Evolutionary conservation across 2,113 vertebrate species (phyloP), one percentile per base, ranked within the genome.

Genomic region (Tiliqua scincoides): DNA sequence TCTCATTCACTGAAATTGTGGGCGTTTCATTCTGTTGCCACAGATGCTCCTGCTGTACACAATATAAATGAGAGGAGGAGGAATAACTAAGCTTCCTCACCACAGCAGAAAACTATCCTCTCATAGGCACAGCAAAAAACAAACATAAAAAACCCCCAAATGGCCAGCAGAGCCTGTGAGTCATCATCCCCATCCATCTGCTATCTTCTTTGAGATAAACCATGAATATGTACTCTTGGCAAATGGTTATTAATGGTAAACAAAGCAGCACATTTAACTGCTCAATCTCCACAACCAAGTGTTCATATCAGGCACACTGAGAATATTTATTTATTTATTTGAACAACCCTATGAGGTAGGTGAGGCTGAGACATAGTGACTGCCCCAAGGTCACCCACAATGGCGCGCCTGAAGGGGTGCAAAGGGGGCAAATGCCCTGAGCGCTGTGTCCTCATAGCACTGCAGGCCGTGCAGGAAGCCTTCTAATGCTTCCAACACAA

Each of bases 121-220:
- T 75, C 85, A 62, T 86, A 80, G 83, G 86, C 88, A 89, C 73
- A 86, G 91, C 86, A 92, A 90, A 92, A 81, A 83, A 86, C 88
- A 81, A 86, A 92, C 85, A 91, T 89, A 92, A 81, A 83, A 86
- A 88, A 81, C 6, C 85, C 67, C 74, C 62, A 37, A 27, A 79
- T 52, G 76, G 40, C 27, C 68, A 27, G 65, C 57, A 68, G 59
- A 89, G 25, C 73, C 54, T 68, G 37, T 92, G 85, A 91, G 67
- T 83, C 81, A 75, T 92, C 92, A 92, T 52, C 87, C 78, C 65
- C 30, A 88, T 57, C 83, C 72, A 85, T 89, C 74, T 88, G 63
- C 12, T 83, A 32, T 40, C 67, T 11, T 87, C 74, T 32, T 32
- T 67, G 80, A 35, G 59, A 79, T 40, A 84, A 92, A 54, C 37